Conservation (phyloP, 1,140 invertebrate species). For the Drosophila prosaltans region DNA sequence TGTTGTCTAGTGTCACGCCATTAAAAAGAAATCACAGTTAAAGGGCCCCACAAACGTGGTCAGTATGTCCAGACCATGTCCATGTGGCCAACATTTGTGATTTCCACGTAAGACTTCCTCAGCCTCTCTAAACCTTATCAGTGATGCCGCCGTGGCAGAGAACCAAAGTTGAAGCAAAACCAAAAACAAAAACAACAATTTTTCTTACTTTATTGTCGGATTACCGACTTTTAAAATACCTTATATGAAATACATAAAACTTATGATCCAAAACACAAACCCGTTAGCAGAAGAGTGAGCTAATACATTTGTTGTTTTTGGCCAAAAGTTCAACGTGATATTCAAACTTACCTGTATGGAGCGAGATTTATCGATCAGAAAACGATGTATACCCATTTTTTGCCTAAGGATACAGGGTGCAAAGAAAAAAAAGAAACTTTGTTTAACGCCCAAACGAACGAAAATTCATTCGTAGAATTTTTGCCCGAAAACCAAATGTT, state of each 20-base stretch:
- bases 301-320: no score
- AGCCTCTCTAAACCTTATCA: constrained; percentile 56
- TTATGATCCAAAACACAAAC: no score
- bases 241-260: not conserved
- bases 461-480: constrained; percentile 77
- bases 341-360: no score
- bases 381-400: not conserved
- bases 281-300: no score
- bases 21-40: constrained; percentile 80
- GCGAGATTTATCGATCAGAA: not conserved
- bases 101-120: constrained; percentile 71
- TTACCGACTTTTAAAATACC: not conserved
- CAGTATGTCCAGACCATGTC: constrained; percentile 36
- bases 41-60: constrained; percentile 57
- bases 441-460: constrained; percentile 67
- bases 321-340: no score
- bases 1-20: constrained; percentile 79
- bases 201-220: not conserved
- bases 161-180: constrained; percentile 6
- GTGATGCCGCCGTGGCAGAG: constrained; percentile 48
- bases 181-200: constrained; percentile 17
- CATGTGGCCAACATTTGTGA: constrained; percentile 59
- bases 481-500: constrained; percentile 4
- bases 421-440: constrained; percentile 19
- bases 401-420: not conserved